Evolutionary conservation across 2,888 invertebrate genomes (phyloP).

Genomic region (Sinodicranocentrus sp.): DNA sequence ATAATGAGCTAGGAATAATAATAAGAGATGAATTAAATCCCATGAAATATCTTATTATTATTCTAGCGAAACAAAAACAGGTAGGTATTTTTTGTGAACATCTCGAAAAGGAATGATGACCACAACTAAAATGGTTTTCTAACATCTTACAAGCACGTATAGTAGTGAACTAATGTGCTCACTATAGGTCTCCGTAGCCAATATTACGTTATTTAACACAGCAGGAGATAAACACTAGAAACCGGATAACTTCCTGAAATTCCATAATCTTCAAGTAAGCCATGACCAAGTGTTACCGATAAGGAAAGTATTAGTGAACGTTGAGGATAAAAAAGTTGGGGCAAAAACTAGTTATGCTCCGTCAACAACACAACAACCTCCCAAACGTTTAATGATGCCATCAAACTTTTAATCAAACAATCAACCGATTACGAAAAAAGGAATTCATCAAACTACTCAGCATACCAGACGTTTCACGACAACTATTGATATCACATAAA

Average conservation of each 20-base stretch:
- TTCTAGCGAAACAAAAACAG: background rate
- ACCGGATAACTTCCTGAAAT: conserved; percentile 34
- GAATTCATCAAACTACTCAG: conserved; percentile 10
- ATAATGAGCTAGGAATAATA: conserved; percentile 1
- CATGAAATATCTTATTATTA: conserved; percentile 28
- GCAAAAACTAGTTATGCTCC: background rate
- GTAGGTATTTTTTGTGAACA: too few relatives aligned
- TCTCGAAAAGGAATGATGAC: background rate
- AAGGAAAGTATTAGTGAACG: background rate
- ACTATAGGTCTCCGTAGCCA: background rate
- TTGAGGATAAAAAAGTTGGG: background rate
- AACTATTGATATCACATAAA: conserved; percentile 11
- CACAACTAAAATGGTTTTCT: conserved; percentile 2
- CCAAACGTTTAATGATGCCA: conserved; percentile 7
- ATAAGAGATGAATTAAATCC: background rate
- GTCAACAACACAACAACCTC: background rate
- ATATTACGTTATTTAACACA: background rate
- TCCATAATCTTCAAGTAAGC: conserved; percentile 7
- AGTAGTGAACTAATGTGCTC: too few relatives aligned
- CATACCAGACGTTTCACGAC: background rate
- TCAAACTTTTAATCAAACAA: conserved; percentile 19
- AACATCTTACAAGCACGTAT: too few relatives aligned
- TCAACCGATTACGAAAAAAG: background rate
- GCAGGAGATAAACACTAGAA: background rate
- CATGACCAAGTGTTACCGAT: background rate